Evolutionary conservation across 2,113 vertebrate genomes (phyloP), one percentile per base, ranked within the genome.

Genomic region (Eublepharis macularius): DNA sequence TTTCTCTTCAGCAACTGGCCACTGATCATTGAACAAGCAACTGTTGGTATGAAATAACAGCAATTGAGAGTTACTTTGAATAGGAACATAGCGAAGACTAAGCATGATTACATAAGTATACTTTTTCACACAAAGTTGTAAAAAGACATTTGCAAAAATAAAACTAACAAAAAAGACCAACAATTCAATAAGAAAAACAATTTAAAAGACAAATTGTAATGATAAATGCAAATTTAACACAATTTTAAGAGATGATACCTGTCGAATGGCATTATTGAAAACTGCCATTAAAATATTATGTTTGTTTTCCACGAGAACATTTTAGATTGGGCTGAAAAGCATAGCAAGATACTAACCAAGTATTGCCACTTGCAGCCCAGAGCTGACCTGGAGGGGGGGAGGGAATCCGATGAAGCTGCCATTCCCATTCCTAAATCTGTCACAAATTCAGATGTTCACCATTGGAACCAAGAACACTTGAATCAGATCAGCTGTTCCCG

Each of bases 291-390:
- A 54, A 84, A 63, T 91, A 91, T 84, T 82, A 90, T 86, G 74
- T 76, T 86, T 89, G 69, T 86, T 89, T 89, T 70, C 70, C 51
- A 75, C 87, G 76, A 90, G 86, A 90, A 87, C 86, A 85, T 86
- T 69, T 87, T 81, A 86, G 51, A 91, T 93, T 87, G 60, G 84
- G 69, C 34, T 80, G 87, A 65, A 84, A 41, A 80, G 63, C 80
- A 91, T 86, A 90, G 82, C 82, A 88, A 83, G 84, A 65, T 36
- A 21, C 26, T 7, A 70, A 86, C 86, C 86, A 65, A 17, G 65
- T 88, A 57, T 75, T 90, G 47, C 75, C 81, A 43, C 41, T 90
- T 87, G 36, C 13, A 76, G n/a, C 74, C 60, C 63, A 68, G 75
- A 81, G 82, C 10, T 86, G 57, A 87, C 45, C 72, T 63, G 80